Evolutionary conservation across 2,888 invertebrate genomes (phyloP), one percentile per base, ranked within the genome.

Genomic region (Iphiclides podalirius): DNA sequence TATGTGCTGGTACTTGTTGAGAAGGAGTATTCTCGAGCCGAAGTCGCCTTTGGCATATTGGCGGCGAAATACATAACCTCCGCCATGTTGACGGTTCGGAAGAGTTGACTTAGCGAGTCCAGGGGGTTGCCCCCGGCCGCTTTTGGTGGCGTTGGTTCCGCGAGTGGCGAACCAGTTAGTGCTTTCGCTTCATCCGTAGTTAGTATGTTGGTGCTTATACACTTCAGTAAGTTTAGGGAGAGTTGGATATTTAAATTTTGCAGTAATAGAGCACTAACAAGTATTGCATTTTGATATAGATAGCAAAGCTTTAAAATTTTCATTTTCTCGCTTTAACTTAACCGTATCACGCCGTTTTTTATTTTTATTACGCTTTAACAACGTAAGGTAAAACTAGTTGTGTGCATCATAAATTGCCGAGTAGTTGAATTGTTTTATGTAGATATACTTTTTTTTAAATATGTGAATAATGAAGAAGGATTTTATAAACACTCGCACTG

Each of bases 141-240:
- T n/a, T n/a, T n/a, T n/a, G 97, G 74, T 99, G 96, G 94, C 96
- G 96, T 64, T 99, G 99, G 87, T 99, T 99, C 90, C 94, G 94
- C 72, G 97, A 98, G 90, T 98, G 98, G 98, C 87, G 98, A 99
- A 89, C 98, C 99, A 98, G 98, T 36, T 39, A 44, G 43, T 37
- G 68, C 70, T n/a, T 72, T 70, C 55, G 75, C 79, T 77, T 74
- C 54, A 60, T 59, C 59, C 58, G 54, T 59, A 49, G 60, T 73
- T 71, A 67, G 69, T 60, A 4, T 75, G 63, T 67, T 63, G 77
- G 75, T 73, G 64, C 26, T 67, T 67, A 64, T 58, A 65, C 55
- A 60, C 62, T 49, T 52, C 50, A 65, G 69, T 72, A 70, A 69
- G 62, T n/a, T 62, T 55, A 43, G 54, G 52, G 57, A 31, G 28